A percentile compares a stretch with the other conserved stretches of the same genome.
Evolutionary conservation across 2,888 invertebrate genomes (phyloP).

Genomic region (Diarsia brunnea): DNA sequence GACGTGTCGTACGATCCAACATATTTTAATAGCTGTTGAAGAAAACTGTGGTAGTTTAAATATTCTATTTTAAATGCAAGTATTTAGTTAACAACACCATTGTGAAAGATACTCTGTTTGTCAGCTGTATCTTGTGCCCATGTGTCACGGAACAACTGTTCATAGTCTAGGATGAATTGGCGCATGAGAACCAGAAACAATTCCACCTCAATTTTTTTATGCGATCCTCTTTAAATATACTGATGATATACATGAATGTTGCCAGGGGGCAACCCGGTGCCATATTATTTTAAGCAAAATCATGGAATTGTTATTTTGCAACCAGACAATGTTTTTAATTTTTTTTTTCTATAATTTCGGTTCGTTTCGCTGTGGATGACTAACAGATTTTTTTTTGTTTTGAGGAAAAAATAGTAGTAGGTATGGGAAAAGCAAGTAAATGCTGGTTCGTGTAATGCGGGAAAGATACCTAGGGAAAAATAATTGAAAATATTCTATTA

Average conservation of each 20-base stretch:
- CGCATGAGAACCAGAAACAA: no score
- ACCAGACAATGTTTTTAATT: no score
- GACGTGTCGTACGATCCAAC: no score
- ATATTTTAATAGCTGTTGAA: conserved; percentile 2
- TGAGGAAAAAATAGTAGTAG: background rate
- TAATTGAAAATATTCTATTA: no score
- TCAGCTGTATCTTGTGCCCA: conserved; percentile 20
- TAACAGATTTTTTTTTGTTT: background rate
- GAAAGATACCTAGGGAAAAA: background rate
- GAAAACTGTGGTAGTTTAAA: background rate
- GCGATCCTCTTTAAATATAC: no score
- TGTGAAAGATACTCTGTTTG: conserved; percentile 26
- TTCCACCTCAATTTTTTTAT: no score
- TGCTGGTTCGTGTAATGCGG: background rate
- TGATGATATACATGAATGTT: no score
- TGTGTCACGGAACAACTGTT: conserved; percentile 3
- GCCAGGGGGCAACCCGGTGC: no score
- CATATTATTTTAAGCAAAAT: no score
- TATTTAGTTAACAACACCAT: conserved; percentile 29
- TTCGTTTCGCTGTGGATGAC: background rate
- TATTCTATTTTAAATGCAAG: conserved; percentile 10
- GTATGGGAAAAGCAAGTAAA: background rate
- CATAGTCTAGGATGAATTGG: no score
- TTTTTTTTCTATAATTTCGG: no score
- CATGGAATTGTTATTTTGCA: no score